Evolutionary conservation across 2,797 vertebrate species (phyloP), one percentile per base, ranked within the genome.

Genomic region (Anguilla anguilla): DNA sequence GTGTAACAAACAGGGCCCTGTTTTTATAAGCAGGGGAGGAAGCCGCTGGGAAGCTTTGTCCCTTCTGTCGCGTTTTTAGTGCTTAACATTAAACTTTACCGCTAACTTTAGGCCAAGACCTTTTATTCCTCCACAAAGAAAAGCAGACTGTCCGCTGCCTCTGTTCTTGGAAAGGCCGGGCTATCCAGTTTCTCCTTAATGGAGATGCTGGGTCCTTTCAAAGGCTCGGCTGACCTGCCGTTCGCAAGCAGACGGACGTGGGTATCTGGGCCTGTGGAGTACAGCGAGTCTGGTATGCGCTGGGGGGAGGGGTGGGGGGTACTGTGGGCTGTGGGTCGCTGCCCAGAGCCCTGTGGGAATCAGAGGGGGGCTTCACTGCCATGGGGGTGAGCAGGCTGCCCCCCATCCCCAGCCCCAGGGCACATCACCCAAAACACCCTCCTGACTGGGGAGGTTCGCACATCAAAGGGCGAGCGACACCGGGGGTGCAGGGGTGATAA

Each of bases 201-300:
- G 84, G 85, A 59, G 83, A 39, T 84, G 67, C 91, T 91, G 88
- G 85, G 82, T 88, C 69, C 86, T 91, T 31, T 90, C 87, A 85
- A 83, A 85, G 74, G 61, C 25, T 59, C 86, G 46, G n/a, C 83
- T 88, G 53, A 46, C 67, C 46, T 49, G 77, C 79, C 74, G 57
- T 84, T 49, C 87, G 64, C 86, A 86, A 84, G 85, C 88, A 84
- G 31, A 77, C 89, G 91, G 90, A 90, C 88, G 85, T 88, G 81
- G 86, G 86, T 87, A 88, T 90, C 87, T 88, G 85, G 83, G 88
- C 86, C 28, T 84, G 77, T 89, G 85, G 87, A 91, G 89, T 90
- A 87, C 72, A 55, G 82, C 17, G 77, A 79, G 85, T 43, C 86
- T 90, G 91, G 89, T 88, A 88, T 92, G 90, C 89, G 57, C 88